Base-by-base conservation (phyloP, 2,113 vertebrate genomes). In the Erinaceus europaeus region DNA sequence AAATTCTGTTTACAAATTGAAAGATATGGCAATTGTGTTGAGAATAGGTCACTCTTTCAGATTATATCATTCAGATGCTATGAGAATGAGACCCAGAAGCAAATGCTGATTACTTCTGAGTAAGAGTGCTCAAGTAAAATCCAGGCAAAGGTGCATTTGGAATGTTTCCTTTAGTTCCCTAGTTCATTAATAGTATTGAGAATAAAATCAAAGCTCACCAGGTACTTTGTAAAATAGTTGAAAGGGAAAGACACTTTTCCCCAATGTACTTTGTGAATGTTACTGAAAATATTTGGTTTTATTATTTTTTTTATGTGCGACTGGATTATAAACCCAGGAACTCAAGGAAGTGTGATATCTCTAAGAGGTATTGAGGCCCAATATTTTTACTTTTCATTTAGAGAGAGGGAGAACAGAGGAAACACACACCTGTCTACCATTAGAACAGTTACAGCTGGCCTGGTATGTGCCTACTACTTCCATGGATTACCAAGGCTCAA, bases 1-100 rank as follows among this genome's bases (percentile, higher is more conserved):
- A 61, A 85, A 75, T 90, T 87, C 36, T 89, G n/a, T 62, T 61
- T 69, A 6, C 29, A 73, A 48, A 85, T 36, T 67, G 72, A 86
- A 91, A 72, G 42, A 59, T n/a, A n/a, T n/a, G n/a, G n/a, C n/a
- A n/a, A 57, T 68, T 80, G 52, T 80, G 42, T 15, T 36, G 44
- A 72, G 34, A 38, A 68, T 86, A 85, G 57, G 75, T 75, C 55
- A 86, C 38, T 76, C 87, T 76, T 65, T 61, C 64, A 83, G 44
- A 72, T 14, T 32, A 55, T 72, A 23, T 36, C 81, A 46, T 84
- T 86, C 59, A 57, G n/a, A 59, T 73, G 34, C 17, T 68, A 7
- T 80, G 34, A 83, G 21, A 85, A 90, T 9, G 61, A 88, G 76
- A 44, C 34, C 46, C 42, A 46, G 44, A 64, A 84, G 46, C 34